phyloP scores from a whole-genome alignment of 2,797 vertebrate species.

The Steatocranus sp. region DNA sequence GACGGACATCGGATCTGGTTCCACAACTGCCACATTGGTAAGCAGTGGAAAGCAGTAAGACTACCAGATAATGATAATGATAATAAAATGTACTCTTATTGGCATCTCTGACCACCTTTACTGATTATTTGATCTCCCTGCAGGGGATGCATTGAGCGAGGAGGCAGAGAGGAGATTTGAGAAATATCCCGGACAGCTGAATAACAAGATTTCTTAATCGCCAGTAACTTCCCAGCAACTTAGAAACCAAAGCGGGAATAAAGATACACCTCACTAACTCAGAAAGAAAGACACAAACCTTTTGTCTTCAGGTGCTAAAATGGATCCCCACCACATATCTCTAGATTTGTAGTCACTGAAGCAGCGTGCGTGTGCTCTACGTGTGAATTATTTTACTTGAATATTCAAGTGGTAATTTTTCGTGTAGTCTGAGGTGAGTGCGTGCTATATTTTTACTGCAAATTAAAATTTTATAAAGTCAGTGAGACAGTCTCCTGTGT shows the following conservation, averaged over 20 bases:
- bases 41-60: background rate
- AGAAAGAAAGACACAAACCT: background rate
- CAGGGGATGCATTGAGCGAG: conserved; percentile 93
- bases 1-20: conserved; percentile 97
- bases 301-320: background rate
- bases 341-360: conserved; percentile 2
- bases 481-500: background rate
- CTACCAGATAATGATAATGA: fast-evolving
- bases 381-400: conserved; percentile 65
- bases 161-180: conserved; percentile 91
- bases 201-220: conserved; percentile 86
- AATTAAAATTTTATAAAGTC: conserved; percentile 1
- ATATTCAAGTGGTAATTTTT: conserved; percentile 53
- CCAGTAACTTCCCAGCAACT: background rate
- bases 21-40: conserved; percentile 94
- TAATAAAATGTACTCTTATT: fast-evolving
- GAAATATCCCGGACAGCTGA: conserved; percentile 93
- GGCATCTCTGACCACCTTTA: background rate
- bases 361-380: conserved; percentile 5
- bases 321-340: background rate
- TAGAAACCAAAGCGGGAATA: background rate
- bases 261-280: background rate
- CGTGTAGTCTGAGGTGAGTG: conserved; percentile 23
- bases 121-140: background rate
- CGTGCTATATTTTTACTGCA: conserved; percentile 10